phyloP scores from a whole-genome alignment of 2,797 vertebrate species.

The Thunnus albacares region DNA sequence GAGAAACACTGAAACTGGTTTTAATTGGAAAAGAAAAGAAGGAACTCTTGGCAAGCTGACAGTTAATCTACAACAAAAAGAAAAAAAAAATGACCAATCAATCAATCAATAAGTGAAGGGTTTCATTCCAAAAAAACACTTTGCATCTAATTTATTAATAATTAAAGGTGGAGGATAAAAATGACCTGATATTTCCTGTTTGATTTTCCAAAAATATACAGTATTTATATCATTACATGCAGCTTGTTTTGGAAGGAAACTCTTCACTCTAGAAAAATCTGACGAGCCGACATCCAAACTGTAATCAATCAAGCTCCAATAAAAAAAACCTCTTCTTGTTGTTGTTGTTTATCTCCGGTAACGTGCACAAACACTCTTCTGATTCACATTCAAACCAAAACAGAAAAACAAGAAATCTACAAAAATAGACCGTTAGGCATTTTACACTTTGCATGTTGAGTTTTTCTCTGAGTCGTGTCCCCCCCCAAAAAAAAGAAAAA shows the following conservation, averaged over 20 bases:
- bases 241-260: conserved; percentile 33
- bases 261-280: conserved; percentile 18
- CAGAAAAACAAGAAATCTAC: conserved; percentile 53
- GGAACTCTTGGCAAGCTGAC: conserved; percentile 3
- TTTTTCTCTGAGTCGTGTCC: conserved; percentile 3
- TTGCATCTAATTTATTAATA: conserved; percentile 25
- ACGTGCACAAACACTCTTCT: conserved; percentile 7
- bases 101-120: conserved; percentile 9
- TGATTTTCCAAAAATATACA: conserved; percentile 64
- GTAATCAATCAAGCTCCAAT: neutral
- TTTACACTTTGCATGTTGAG: conserved; percentile 43
- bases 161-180: conserved; percentile 49
- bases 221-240: conserved; percentile 46
- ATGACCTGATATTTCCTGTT: conserved; percentile 36
- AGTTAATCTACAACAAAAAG: conserved; percentile 17
- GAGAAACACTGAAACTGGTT: conserved; percentile 11
- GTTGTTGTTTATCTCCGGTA: neutral
- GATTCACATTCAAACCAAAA: conserved; percentile 49
- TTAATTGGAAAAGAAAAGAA: neutral
- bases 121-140: conserved; percentile 48
- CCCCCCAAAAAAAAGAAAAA: neutral
- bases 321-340: neutral
- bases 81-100: neutral
- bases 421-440: conserved; percentile 71
- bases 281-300: neutral